Evolutionary conservation across 1,140 invertebrate genomes (phyloP).

Genomic region (Penaeus japonicus): DNA sequence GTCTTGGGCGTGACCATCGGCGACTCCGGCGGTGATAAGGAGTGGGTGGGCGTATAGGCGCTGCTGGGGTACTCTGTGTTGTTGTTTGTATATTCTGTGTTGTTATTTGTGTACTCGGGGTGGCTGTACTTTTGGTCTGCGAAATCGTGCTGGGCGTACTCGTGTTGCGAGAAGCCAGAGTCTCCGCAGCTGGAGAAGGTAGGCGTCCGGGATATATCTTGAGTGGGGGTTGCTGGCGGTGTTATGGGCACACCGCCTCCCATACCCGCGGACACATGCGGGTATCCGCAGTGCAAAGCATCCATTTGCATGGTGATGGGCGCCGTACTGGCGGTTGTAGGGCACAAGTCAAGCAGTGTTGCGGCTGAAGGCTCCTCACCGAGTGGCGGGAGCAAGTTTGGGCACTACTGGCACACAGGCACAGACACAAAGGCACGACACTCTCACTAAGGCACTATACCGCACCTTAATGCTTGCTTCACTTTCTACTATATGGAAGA

Average conservation of each 20-base stretch:
- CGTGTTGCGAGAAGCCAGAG: slow-evolving; percentile 9
- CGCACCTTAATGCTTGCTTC: neutral
- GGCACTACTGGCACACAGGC: neutral
- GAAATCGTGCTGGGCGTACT: slow-evolving; percentile 23
- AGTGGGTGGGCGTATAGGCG: slow-evolving; percentile 1
- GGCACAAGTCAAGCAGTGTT: slow-evolving; percentile 3
- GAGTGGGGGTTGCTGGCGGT: slow-evolving; percentile 50
- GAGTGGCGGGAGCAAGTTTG: neutral
- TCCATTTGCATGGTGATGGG: slow-evolving; percentile 48
- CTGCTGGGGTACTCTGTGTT: neutral
- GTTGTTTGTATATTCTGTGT: neutral
- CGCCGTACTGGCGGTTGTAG: neutral
- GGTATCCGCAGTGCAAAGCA: slow-evolving; percentile 43
- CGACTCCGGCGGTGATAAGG: slow-evolving; percentile 45
- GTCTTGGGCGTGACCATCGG: slow-evolving; percentile 43
- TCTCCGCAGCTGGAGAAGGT: slow-evolving; percentile 29
- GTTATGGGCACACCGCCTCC: slow-evolving; percentile 36
- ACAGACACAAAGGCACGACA: neutral
- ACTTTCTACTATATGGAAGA: neutral
- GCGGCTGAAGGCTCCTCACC: slow-evolving; percentile 2
- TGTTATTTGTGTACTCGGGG: neutral
- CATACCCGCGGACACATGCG: slow-evolving; percentile 8
- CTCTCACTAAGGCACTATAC: neutral
- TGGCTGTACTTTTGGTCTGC: slow-evolving; percentile 6
- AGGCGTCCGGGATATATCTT: slow-evolving; percentile 44